A percentile compares a stretch with the other conserved stretches of the same genome.
phyloP scores from a whole-genome alignment of 2,113 vertebrate genomes.

The Oxyruncus cristatus region DNA sequence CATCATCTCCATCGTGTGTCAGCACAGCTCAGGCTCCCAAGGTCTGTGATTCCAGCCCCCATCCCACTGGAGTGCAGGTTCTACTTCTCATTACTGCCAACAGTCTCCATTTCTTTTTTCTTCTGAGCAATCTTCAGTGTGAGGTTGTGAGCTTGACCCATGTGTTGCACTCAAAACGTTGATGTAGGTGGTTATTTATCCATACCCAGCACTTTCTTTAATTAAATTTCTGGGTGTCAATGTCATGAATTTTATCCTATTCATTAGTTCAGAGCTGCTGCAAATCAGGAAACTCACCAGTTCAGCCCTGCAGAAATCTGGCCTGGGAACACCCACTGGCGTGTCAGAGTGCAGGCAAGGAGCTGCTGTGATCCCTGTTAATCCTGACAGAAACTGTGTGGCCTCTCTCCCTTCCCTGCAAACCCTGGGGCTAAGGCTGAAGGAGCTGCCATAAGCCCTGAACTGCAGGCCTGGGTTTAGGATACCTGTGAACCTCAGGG shows the following conservation, averaged over 20 bases:
- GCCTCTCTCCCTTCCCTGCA: neutral
- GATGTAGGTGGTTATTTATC: neutral
- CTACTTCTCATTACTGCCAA: neutral
- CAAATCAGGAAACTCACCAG: neutral
- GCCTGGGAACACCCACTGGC: neutral
- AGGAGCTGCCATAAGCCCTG: accelerated
- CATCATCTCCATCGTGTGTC: neutral
- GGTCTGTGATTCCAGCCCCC: neutral
- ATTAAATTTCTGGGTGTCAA: neutral
- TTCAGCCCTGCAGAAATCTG: neutral
- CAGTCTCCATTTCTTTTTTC: neutral
- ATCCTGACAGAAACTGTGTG: neutral
- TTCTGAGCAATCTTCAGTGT: neutral
- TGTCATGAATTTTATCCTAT: too few relatives aligned
- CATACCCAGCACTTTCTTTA: accelerated
- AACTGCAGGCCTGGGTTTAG: neutral
- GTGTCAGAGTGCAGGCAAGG: neutral
- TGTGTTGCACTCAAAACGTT: accelerated
- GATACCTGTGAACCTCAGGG: neutral
- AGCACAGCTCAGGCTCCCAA: neutral
- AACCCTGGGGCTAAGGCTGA: neutral
- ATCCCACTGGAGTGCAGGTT: neutral
- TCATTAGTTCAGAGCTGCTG: neutral
- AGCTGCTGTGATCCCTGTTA: neutral
- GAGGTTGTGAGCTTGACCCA: neutral